Conservation (phyloP, 2,113 vertebrate genomes). For the Ginglymostoma cirratum region DNA sequence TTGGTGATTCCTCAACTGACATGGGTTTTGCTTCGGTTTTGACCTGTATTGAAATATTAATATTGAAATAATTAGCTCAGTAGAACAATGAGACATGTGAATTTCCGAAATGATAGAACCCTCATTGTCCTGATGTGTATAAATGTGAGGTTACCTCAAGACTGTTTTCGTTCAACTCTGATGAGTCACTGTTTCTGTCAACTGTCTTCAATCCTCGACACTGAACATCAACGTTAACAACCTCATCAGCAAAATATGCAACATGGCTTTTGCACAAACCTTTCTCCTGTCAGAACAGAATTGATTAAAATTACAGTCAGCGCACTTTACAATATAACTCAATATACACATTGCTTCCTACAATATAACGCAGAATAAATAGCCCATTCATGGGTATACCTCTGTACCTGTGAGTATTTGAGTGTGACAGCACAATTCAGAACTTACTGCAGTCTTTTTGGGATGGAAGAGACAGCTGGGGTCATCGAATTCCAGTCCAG, state of each 20-base stretch:
- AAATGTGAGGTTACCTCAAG: background rate
- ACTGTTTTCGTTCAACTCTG: background rate
- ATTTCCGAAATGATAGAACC: background rate
- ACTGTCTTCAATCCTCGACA: constrained; percentile 13
- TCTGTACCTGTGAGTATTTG: background rate
- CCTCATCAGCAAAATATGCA: constrained; percentile 13
- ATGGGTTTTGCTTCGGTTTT: background rate
- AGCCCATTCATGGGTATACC: background rate
- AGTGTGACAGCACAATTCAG: background rate
- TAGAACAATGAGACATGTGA: background rate
- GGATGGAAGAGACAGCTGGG: background rate
- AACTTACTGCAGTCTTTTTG: background rate
- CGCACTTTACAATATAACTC: background rate
- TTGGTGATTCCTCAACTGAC: background rate
- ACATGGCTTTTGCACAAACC: constrained; percentile 14
- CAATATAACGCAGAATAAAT: background rate
- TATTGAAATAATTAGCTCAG: background rate
- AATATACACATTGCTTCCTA: background rate
- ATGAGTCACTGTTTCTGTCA: background rate
- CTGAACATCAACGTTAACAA: background rate
- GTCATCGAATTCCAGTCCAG: constrained; percentile 22
- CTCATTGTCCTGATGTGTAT: background rate
- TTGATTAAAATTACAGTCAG: background rate
- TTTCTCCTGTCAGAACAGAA: constrained; percentile 20
- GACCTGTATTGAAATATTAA: background rate